These are phyloP conservation scores for Hexactinellida sp. DNA, from an alignment of 37 sponge, comb jelly and placozoan species.

Conservation along the genomic window DNA sequence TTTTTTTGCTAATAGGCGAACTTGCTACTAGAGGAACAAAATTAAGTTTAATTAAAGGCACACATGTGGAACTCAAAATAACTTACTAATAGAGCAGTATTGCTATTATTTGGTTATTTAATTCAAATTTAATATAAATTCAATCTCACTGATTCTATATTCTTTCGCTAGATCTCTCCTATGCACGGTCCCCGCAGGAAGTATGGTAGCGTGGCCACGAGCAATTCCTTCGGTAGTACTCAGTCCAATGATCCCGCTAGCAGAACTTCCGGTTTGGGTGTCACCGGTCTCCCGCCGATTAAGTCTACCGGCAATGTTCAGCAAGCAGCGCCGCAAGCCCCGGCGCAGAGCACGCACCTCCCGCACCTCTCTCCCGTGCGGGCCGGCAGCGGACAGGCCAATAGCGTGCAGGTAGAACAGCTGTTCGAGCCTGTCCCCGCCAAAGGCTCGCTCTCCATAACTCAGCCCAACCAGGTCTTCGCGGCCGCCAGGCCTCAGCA, in stretches of 20 bases:
- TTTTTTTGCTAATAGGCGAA: no score
- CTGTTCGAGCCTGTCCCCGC: not conserved
- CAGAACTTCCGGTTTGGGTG: not conserved
- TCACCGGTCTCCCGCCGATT: not conserved
- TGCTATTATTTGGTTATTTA: no score
- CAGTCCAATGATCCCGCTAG: not conserved
- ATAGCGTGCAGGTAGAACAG: not conserved
- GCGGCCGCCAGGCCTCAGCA: not conserved
- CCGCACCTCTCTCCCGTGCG: not conserved
- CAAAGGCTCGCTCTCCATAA: not conserved
- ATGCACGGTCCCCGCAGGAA: conserved; percentile 14
- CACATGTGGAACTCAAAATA: no score
- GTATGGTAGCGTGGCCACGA: not conserved
- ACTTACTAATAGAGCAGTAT: no score
- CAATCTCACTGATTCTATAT: no score
- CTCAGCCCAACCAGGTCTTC: not conserved
- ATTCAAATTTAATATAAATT: no score
- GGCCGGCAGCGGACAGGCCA: not conserved
- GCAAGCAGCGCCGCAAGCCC: not conserved
- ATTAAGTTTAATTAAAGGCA: no score
- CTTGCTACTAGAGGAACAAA: no score
- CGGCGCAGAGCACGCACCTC: not conserved
- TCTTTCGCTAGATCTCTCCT: not conserved
- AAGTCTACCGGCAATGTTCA: not conserved
- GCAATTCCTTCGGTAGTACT: not conserved